Percentiles rank a stretch among this genome's conserved stretches.
These are phyloP conservation scores for Paramormyrops kingsleyae DNA, from an alignment of 2,113 vertebrate species.

Conservation along the genomic window DNA sequence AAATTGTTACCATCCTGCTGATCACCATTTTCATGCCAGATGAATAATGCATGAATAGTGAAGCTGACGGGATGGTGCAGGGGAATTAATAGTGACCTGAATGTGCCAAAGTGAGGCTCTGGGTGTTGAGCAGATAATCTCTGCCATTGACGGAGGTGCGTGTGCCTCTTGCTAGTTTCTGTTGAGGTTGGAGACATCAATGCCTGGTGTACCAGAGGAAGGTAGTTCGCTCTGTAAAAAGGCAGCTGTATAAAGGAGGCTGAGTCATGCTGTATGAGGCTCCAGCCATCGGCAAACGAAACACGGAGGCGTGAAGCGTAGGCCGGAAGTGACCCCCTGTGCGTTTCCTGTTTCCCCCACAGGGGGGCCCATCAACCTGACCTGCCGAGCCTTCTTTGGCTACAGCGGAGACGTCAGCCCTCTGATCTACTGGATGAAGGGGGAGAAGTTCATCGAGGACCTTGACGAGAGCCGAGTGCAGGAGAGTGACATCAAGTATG, in stretches of 20 bases:
- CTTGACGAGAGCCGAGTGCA: constrained; percentile 89
- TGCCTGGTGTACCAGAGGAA: background rate
- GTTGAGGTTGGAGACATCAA: background rate
- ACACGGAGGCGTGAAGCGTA: background rate
- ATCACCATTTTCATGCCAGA: background rate
- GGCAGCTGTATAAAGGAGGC: background rate
- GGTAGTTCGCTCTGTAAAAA: background rate
- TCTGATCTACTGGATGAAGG: constrained; percentile 99
- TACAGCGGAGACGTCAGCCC: constrained; percentile 93
- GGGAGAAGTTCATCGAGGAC: constrained; percentile 98
- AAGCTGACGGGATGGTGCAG: background rate
- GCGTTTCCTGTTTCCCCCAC: constrained; percentile 34
- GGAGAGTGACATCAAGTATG: constrained; percentile 97
- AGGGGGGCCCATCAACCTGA: constrained; percentile 87
- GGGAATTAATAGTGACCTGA: background rate
- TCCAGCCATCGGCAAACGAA: background rate
- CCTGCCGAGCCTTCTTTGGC: constrained; percentile 94
- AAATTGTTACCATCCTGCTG: background rate
- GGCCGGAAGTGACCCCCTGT: background rate
- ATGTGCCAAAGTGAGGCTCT: background rate
- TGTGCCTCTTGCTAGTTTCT: background rate
- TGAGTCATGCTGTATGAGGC: background rate
- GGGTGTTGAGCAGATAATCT: background rate
- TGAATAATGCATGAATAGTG: background rate
- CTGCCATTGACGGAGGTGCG: background rate